phyloP scores from a whole-genome alignment of 2,797 vertebrate species.

The Atherinosoma microstoma region DNA sequence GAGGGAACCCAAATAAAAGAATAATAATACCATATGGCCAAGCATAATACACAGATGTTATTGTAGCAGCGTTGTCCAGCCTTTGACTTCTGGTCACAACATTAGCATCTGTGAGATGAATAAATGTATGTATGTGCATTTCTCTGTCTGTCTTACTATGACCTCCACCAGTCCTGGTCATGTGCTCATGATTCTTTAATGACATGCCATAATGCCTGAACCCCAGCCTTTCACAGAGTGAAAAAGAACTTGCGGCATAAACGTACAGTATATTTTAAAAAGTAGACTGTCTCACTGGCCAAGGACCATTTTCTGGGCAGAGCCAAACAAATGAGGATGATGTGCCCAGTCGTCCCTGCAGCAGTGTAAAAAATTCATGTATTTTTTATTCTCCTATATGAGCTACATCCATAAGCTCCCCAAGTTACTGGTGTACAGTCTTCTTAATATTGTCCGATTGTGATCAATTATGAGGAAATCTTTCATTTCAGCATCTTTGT shows the following conservation, averaged over 20 bases:
- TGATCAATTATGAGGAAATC: slow-evolving; percentile 60
- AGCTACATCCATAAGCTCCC: slow-evolving; percentile 31
- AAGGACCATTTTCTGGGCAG: slow-evolving; percentile 59
- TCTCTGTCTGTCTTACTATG: slow-evolving; percentile 21
- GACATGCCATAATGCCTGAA: slow-evolving; percentile 23
- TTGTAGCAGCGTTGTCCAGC: slow-evolving; percentile 36
- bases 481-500: slow-evolving; percentile 52
- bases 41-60: slow-evolving; percentile 55
- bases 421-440: slow-evolving; percentile 27
- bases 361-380: slow-evolving; percentile 59
- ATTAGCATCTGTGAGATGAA: slow-evolving; percentile 59
- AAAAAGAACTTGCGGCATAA: slow-evolving; percentile 48
- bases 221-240: slow-evolving; percentile 7
- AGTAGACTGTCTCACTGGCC: slow-evolving; percentile 58
- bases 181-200: slow-evolving; percentile 42
- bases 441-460: slow-evolving; percentile 20
- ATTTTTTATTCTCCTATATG: slow-evolving; percentile 62
- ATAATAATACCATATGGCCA: slow-evolving; percentile 44
- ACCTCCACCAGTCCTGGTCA: slow-evolving; percentile 30
- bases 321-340: slow-evolving; percentile 71
- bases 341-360: slow-evolving; percentile 53
- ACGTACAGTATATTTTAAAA: slow-evolving; percentile 59
- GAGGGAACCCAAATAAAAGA: slow-evolving; percentile 30
- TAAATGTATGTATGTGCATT: slow-evolving; percentile 50
- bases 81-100: slow-evolving; percentile 52